These are phyloP conservation scores for Diplodus puntazzo DNA, from an alignment of 2,797 vertebrate species.

Conservation along the genomic window DNA sequence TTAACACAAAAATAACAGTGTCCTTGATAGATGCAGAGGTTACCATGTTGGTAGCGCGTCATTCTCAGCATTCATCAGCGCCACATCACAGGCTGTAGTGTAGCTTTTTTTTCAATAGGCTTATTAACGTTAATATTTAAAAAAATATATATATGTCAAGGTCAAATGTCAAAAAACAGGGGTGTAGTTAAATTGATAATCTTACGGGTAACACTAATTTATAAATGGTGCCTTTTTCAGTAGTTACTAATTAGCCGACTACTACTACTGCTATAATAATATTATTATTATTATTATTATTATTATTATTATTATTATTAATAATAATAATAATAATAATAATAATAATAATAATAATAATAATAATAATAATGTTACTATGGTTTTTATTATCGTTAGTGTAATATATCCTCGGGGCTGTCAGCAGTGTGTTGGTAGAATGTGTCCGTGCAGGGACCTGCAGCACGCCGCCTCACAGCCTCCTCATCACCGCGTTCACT, in stretches of 20 bases:
- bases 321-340: not conserved
- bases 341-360: slow-evolving; percentile 4
- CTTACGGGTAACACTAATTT: not conserved
- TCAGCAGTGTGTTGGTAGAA: slow-evolving; percentile 29
- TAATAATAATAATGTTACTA: not conserved
- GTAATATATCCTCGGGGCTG: not conserved
- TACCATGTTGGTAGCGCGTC: not conserved
- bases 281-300: too few relatives aligned
- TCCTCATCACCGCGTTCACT: slow-evolving; percentile 64
- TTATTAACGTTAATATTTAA: not conserved
- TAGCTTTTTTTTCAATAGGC: too few relatives aligned
- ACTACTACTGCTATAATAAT: not conserved
- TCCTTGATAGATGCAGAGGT: not conserved
- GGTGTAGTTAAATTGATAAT: too few relatives aligned
- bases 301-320: too few relatives aligned
- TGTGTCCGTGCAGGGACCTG: slow-evolving; percentile 67
- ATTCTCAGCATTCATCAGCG: not conserved
- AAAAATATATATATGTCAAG: not conserved
- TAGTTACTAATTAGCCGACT: not conserved
- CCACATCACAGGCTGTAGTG: not conserved
- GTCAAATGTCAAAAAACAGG: too few relatives aligned
- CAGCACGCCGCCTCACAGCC: slow-evolving; percentile 73
- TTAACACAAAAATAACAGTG: not conserved
- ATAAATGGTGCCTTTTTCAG: not conserved
- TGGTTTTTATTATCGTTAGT: too few relatives aligned